Conservation (phyloP, 1,140 invertebrate genomes). For the Coelopa frigida region DNA sequence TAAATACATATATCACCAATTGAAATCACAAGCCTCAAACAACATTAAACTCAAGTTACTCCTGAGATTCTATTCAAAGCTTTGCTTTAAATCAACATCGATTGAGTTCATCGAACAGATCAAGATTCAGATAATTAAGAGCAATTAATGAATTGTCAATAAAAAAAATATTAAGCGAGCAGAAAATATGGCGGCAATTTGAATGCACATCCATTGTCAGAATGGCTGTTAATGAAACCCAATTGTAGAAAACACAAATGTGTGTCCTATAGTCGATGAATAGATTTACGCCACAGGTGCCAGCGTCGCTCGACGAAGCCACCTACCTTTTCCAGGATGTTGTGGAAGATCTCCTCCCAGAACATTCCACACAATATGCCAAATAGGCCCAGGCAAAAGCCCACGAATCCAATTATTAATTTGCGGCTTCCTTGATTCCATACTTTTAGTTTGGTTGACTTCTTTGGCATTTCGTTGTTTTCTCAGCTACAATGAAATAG, state of each 20-base stretch:
- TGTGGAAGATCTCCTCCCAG: slow-evolving; percentile 39
- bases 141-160: neutral
- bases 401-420: slow-evolving; percentile 28
- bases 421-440: slow-evolving; percentile 30
- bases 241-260: neutral
- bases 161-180: neutral
- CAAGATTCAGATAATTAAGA: neutral
- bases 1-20: neutral
- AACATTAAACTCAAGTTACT: neutral
- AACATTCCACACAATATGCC: slow-evolving; percentile 39
- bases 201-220: neutral
- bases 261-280: neutral
- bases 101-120: too few relatives aligned
- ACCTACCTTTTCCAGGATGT: slow-evolving; percentile 39
- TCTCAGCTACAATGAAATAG: too few relatives aligned
- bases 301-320: neutral
- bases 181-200: neutral
- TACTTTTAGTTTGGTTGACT: slow-evolving; percentile 18
- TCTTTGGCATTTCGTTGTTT: slow-evolving; percentile 18
- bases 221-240: neutral
- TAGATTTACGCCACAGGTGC: neutral
- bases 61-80: too few relatives aligned
- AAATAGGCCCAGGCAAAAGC: slow-evolving; percentile 33
- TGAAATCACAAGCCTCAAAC: neutral
- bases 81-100: too few relatives aligned